Evolutionary conservation across 2,113 vertebrate species (phyloP).

Genomic region (Poeciliopsis retropinna): DNA sequence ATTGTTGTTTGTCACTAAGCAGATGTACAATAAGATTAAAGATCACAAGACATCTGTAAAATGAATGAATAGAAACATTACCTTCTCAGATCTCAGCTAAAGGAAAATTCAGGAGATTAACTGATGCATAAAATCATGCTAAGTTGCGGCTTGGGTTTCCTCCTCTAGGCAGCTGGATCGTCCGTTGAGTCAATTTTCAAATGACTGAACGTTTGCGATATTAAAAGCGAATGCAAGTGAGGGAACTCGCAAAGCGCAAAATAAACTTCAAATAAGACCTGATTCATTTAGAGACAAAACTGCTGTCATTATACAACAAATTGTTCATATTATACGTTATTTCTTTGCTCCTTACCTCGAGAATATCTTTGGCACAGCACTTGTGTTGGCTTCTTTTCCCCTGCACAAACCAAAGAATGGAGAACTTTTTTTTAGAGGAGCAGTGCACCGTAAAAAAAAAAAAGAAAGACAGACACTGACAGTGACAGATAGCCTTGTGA

Average conservation of each 20-base stretch:
- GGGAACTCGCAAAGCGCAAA: background rate
- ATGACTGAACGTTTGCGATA: background rate
- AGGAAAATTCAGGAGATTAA: background rate
- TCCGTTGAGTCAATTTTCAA: background rate
- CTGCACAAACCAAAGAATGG: conserved; percentile 75
- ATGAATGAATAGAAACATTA: background rate
- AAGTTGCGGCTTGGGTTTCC: background rate
- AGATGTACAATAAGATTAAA: too few species aligned
- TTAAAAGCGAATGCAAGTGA: background rate
- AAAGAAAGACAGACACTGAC: background rate
- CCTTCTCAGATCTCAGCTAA: background rate
- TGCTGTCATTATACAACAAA: background rate
- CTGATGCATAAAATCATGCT: background rate
- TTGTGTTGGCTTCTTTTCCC: conserved; percentile 83
- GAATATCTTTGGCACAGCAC: conserved; percentile 86
- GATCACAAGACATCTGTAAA: background rate
- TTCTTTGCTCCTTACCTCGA: conserved; percentile 81
- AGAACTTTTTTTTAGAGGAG: conserved; percentile 1
- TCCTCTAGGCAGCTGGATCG: background rate
- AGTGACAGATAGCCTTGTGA: background rate
- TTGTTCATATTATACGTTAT: background rate
- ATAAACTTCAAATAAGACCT: background rate
- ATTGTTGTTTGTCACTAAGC: too few species aligned
- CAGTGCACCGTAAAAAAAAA: conserved; percentile 19
- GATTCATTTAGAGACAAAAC: background rate